Base-by-base conservation (phyloP, 2,797 vertebrate species). In the Darevskia nairensis region DNA sequence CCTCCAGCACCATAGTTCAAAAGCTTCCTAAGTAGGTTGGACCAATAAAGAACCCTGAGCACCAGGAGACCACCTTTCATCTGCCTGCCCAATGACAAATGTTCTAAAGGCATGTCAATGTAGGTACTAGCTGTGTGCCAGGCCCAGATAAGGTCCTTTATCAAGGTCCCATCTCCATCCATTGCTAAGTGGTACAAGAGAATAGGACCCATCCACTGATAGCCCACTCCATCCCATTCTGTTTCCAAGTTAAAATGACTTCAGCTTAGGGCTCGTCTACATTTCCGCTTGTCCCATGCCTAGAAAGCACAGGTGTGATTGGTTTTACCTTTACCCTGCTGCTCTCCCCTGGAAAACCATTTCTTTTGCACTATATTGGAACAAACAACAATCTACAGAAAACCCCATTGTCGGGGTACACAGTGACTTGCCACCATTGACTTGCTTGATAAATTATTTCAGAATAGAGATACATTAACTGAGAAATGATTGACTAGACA, bases 361-460 rank as follows among this genome's bases (percentile, higher is more conserved):
- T 11, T 55, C 50, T 55, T 55, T 55, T 15, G 50, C 3, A 55
- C 50, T 55, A 4, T 55, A 55, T 55, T 55, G 50, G 50, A 55
- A 55, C 50, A 55, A 55, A 55, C 50, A 55, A 55, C 50, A 15
- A 55, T 50, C 46, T 50, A 13, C 46, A 13, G 46, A 50, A 50
- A 11, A 13, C 11, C 46, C 46, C 46, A 50, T 50, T 50, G 46
- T 13, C 55, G 17, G 2, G 27, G 21, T 9, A 35, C 10, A 7
- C 8, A 9, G 2, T 35, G 25, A 41, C 17, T n/a, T 83, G 27
- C n/a, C 7, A 39, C 44, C 23, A 71, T 84, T 44, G 74, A 78
- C 72, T 27, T 61, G n/a, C 46, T 83, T 71, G 11, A 84, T 77
- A n/a, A 39, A 83, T 83, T 83, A 29, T 81, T 81, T 87, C 50